Base-by-base conservation (phyloP, 2,113 vertebrate species). In the Onychostoma macrolepis region DNA sequence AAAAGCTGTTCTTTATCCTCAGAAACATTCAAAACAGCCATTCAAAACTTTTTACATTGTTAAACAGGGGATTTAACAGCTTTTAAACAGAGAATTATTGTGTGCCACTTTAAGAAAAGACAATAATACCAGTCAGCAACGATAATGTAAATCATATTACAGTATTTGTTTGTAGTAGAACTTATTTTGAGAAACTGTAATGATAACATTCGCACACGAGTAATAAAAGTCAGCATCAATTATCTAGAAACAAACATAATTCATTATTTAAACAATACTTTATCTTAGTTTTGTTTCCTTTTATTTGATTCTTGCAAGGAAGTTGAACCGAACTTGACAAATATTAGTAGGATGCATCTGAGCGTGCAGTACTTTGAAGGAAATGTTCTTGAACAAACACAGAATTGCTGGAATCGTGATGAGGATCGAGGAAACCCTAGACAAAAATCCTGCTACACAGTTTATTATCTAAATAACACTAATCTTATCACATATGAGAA, bases 401-500 rank as follows among this genome's bases (percentile, higher is more conserved):
- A 45, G 38, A 81, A 33, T 53, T 76, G 28, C 82, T 85, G 81
- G 85, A 89, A n/a, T n/a, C 83, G 45, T 58, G 45, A 89, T 82
- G 88, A 89, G 82, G 77, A 89, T 76, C 45, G 75, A 89, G 82
- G 82, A 87, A 87, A 75, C 67, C 53, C 6, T 84, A 56, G 74
- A 24, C 65, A 43, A 77, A 87, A 76, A 72, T 89, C 50, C 85
- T 45, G 50, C 50, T 53, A 58, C 21, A 58, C 21, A 21, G 17
- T 26, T 67, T 15, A 8, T 21, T 17, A 28, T 50, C n/a, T 28
- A 85, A 28, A 63, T 24, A 24, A 76, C 7, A 6, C 26, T 6
- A n/a, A 72, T 71, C 65, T 17, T 36, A 26, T n/a, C 38, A 30
- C 11, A 4, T 19, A 9, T 9, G 6, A 67, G 12, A 80, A 58